Base-by-base conservation (phyloP, 2,113 vertebrate species). In the Stigmatopora argus region DNA sequence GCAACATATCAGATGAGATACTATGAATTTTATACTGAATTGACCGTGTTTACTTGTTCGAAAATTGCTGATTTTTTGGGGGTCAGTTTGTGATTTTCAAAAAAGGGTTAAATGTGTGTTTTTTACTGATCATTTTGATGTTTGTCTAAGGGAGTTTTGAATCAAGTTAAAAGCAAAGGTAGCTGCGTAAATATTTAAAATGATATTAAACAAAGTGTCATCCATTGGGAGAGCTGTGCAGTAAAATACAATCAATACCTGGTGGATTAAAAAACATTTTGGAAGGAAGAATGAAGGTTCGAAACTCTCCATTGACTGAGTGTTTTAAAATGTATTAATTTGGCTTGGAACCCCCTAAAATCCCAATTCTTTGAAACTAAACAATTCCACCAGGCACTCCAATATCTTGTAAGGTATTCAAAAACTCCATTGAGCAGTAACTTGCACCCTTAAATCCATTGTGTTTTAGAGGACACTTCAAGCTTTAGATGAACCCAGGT, bases 401-500 rank as follows among this genome's bases (percentile, higher is more conserved):
- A 3, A 41, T 41, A 41, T 41, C 38, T 41, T 41, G 38, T 10
- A 10, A 41, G 38, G 5, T 41, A 41, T 41, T 7, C 38, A 41
- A 41, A 41, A 41, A 41, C 6, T 41, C 7, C 7, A 41, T 41
- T 41, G 38, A 41, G 38, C 38, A 7, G 26, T 56, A 23, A 56
- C 23, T 26, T 26, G 52, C 52, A 15, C 52, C 21, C 52, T 51
- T 59, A 61, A 41, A 55, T 52, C 57, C 76, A 73, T 73, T 52
- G 65, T 75, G n/a, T 62, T 47, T 62, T 47, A 61, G 64, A 57
- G 48, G 73, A 63, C 69, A 60, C 68, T 73, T 65, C 74, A 66
- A 61, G 66, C 31, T 70, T 60, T 47, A 26, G 23, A 19, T 52
- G 55, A 11, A 61, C 73, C 78, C 74, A 78, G 74, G 79, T 78